These are phyloP conservation scores for Drosophila suzukii DNA, from an alignment of 1,140 invertebrate genomes.

Conservation along the genomic window DNA sequence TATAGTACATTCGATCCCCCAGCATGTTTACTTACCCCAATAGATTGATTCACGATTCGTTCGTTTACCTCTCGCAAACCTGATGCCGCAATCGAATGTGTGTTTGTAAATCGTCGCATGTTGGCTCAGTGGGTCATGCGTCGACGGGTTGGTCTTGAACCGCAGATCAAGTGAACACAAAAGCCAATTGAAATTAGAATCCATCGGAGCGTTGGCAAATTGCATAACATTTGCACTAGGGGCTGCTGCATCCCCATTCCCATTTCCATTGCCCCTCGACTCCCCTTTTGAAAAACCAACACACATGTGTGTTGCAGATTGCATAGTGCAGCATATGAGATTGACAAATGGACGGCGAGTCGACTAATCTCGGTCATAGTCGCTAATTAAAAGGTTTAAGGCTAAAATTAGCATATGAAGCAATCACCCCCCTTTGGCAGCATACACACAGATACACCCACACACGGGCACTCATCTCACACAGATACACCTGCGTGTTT, in stretches of 20 bases:
- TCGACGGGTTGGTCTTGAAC: constrained; percentile 61
- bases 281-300: too few relatives aligned
- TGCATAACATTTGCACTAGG: constrained; percentile 46
- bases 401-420: constrained; percentile 77
- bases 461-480: constrained; percentile 8
- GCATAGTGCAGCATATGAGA: constrained; percentile 11
- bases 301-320: constrained; percentile 3
- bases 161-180: constrained; percentile 64
- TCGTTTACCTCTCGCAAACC: constrained; percentile 64
- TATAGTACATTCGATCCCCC: constrained; percentile 5
- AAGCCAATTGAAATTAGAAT: constrained; percentile 48
- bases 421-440: constrained; percentile 36
- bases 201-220: constrained; percentile 49
- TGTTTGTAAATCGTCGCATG: constrained; percentile 16
- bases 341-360: constrained; percentile 59
- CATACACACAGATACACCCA: constrained; percentile 11
- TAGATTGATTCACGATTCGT: constrained; percentile 56
- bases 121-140: constrained; percentile 45
- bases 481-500: constrained; percentile 59
- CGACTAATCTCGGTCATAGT: constrained; percentile 76
- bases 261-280: neutral
- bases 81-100: constrained; percentile 35
- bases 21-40: constrained; percentile 29
- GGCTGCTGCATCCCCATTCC: constrained; percentile 33
- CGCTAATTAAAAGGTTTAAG: constrained; percentile 82